Conservation (phyloP, 2,113 vertebrate genomes). For the Larimichthys polyactis region DNA sequence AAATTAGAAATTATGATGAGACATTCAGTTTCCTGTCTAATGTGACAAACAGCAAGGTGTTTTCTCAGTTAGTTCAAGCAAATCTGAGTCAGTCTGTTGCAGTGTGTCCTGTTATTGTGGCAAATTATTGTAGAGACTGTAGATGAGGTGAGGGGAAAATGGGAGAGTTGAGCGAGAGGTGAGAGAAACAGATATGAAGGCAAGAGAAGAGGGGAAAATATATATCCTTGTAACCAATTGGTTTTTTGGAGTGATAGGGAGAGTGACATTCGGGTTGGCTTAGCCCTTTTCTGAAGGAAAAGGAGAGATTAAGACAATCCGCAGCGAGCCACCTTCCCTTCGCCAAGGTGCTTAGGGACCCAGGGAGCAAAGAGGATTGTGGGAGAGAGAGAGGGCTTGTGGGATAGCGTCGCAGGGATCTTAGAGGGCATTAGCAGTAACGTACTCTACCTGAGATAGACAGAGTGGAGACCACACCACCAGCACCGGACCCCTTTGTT, state of each 20-base stretch:
- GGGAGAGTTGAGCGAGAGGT: conserved; percentile 15
- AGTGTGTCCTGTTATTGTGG: not conserved
- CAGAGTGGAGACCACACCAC: conserved; percentile 74
- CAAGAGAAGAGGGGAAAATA: conserved; percentile 60
- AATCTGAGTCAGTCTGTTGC: not conserved
- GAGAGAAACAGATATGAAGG: conserved; percentile 48
- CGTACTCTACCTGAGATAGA: conserved; percentile 77
- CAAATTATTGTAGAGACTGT: not conserved
- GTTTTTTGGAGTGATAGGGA: conserved; percentile 80
- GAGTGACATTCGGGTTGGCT: conserved; percentile 84
- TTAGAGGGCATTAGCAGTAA: conserved; percentile 78
- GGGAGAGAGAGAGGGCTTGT: conserved; percentile 69
- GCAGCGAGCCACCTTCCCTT: conserved; percentile 80
- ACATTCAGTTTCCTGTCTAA: not conserved
- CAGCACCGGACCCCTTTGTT: conserved; percentile 75
- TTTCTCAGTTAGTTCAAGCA: not conserved
- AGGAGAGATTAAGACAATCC: conserved; percentile 85
- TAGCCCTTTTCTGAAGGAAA: conserved; percentile 82
- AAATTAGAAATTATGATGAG: not conserved
- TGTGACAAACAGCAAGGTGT: not conserved
- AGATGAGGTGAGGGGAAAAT: not conserved
- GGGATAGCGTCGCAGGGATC: conserved; percentile 69
- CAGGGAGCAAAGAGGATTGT: conserved; percentile 87
- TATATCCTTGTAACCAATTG: conserved; percentile 83
- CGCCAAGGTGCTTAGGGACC: conserved; percentile 86